Evolutionary conservation across 1,140 invertebrate genomes (phyloP).

Genomic region (Pararge aegeria): DNA sequence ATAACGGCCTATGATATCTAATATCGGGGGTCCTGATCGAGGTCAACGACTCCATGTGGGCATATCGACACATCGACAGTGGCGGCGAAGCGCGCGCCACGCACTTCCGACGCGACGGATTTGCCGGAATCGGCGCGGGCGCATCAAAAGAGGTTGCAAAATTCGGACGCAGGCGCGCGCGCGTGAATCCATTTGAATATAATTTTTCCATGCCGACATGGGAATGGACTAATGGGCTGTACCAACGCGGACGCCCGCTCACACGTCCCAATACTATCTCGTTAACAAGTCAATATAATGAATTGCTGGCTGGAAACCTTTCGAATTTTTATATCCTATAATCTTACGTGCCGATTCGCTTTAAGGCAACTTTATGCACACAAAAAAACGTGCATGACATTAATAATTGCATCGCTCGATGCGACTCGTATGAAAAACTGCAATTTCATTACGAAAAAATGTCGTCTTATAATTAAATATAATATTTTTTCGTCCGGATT

Average conservation of each 20-base stretch:
- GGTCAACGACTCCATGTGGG: slow-evolving; percentile 64
- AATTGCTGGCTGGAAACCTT: slow-evolving; percentile 21
- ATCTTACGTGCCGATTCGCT: slow-evolving; percentile 48
- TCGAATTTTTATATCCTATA: slow-evolving; percentile 62
- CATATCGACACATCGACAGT: slow-evolving; percentile 65
- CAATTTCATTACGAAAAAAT: slow-evolving; percentile 74
- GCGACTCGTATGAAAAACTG: slow-evolving; percentile 32
- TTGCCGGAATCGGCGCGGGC: slow-evolving; percentile 77
- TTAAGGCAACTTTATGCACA: slow-evolving; percentile 38
- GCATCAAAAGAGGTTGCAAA: slow-evolving; percentile 74
- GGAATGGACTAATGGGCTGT: slow-evolving; percentile 46
- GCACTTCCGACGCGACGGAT: slow-evolving; percentile 78
- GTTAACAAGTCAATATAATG: slow-evolving; percentile 13
- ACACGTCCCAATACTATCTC: not conserved
- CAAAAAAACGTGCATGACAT: slow-evolving; percentile 34
- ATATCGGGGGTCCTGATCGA: slow-evolving; percentile 64
- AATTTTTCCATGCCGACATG: slow-evolving; percentile 70
- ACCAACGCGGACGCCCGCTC: not conserved
- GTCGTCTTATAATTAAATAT: slow-evolving; percentile 60
- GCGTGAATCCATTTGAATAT: slow-evolving; percentile 78
- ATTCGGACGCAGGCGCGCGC: slow-evolving; percentile 72
- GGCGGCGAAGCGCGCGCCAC: slow-evolving; percentile 60
- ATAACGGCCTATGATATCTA: slow-evolving; percentile 52
- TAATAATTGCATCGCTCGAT: slow-evolving; percentile 55
- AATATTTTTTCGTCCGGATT: slow-evolving; percentile 60